These are phyloP conservation scores for Enteromius paludinosus DNA, from an alignment of 2,797 vertebrate species.

Conservation along the genomic window DNA sequence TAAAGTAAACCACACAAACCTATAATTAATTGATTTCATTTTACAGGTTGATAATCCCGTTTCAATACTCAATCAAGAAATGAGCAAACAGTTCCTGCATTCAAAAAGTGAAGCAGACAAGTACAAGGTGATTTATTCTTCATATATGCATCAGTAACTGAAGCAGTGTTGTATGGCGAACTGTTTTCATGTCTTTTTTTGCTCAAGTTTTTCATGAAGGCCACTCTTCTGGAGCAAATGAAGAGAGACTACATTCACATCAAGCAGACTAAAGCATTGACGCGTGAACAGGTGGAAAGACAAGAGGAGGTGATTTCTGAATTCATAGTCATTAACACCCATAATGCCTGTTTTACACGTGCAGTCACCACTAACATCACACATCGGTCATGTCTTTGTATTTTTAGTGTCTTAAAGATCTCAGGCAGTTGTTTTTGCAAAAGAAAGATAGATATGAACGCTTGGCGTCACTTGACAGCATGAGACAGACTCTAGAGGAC, in stretches of 20 bases:
- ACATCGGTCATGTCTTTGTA: not conserved
- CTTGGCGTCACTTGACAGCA: constrained; percentile 63
- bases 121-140: constrained; percentile 61
- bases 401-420: constrained; percentile 63
- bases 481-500: constrained; percentile 68
- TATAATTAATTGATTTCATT: not conserved
- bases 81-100: constrained; percentile 79
- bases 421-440: constrained; percentile 66
- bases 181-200: not conserved
- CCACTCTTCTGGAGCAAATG: constrained; percentile 79
- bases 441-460: constrained; percentile 73
- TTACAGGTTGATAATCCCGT: constrained; percentile 73
- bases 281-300: constrained; percentile 74
- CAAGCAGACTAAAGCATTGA: constrained; percentile 74
- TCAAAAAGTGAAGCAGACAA: constrained; percentile 76
- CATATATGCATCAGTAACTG: not conserved
- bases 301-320: constrained; percentile 70
- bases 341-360: not conserved
- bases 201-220: constrained; percentile 78
- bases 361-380: not conserved
- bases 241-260: constrained; percentile 78
- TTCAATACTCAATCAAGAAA: constrained; percentile 78
- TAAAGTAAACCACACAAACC: not conserved
- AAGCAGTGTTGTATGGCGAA: not conserved
- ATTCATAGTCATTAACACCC: not conserved